These are phyloP conservation scores for Platynereis dumerilii DNA, from an alignment of 2,888 invertebrate species.

Conservation along the genomic window DNA sequence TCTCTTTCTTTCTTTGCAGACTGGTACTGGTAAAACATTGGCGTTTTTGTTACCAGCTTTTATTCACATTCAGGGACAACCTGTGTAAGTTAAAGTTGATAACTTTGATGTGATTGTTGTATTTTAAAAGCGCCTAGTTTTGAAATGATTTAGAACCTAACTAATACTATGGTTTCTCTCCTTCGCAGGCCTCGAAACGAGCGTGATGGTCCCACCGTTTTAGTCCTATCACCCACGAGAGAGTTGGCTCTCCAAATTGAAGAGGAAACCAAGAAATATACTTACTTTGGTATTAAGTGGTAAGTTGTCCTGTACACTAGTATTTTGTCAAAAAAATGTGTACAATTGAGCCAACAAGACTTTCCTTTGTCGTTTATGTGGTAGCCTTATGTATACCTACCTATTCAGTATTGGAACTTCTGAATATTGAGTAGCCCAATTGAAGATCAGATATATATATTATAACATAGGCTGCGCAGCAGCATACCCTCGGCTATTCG, in stretches of 20 bases:
- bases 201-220: slow-evolving; percentile 82
- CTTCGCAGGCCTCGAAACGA: slow-evolving; percentile 72
- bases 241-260: slow-evolving; percentile 93
- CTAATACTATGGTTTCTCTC: no score
- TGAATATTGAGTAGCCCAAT: no score
- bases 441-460: no score
- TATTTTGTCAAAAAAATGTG: not conserved
- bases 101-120: slow-evolving; percentile 1
- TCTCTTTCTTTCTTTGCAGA: no score
- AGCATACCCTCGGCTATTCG: no score
- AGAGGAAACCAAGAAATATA: slow-evolving; percentile 86
- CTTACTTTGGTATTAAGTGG: slow-evolving; percentile 83
- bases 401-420: no score
- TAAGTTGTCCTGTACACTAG: slow-evolving; percentile 58
- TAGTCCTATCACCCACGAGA: slow-evolving; percentile 90
- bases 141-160: no score
- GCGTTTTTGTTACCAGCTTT: slow-evolving; percentile 92
- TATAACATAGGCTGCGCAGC: no score
- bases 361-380: no score
- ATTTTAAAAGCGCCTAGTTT: no score
- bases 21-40: slow-evolving; percentile 83
- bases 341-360: not conserved
- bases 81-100: slow-evolving; percentile 50
- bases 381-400: not conserved
- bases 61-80: slow-evolving; percentile 89